These are phyloP conservation scores for Apodemus sylvaticus DNA, from an alignment of 2,113 vertebrate species.

Conservation along the genomic window DNA sequence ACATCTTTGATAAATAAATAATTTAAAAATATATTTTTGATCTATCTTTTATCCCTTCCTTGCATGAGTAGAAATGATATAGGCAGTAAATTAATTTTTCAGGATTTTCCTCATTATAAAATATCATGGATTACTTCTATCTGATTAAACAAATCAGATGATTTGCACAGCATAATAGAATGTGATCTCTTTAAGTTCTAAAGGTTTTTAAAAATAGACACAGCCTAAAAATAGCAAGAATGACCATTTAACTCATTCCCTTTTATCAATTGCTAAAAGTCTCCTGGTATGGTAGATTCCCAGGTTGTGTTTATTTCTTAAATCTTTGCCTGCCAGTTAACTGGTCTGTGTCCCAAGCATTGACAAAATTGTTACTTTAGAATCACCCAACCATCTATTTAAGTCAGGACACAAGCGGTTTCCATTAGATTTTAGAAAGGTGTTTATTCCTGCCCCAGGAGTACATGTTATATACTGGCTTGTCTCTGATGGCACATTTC, in stretches of 20 bases:
- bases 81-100: background rate
- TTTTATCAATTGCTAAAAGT: background rate
- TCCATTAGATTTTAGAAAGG: conserved; percentile 19
- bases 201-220: conserved; percentile 8
- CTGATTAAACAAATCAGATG: background rate
- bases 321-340: background rate
- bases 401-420: background rate
- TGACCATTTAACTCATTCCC: conserved; percentile 3
- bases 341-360: background rate
- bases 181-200: background rate
- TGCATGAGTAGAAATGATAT: background rate
- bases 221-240: background rate
- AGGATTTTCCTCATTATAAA: background rate
- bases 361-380: background rate
- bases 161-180: background rate
- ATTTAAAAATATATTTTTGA: background rate
- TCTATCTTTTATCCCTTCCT: background rate
- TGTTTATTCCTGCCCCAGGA: conserved; percentile 57
- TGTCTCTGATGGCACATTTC: conserved; percentile 59
- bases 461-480: conserved; percentile 33
- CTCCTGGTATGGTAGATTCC: background rate
- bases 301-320: background rate
- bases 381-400: background rate
- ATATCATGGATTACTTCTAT: background rate
- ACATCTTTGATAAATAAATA: background rate